Percentiles rank a stretch among this genome's conserved stretches.
Conservation (phyloP, 2,888 invertebrate species). For the Megamerina dolium region DNA sequence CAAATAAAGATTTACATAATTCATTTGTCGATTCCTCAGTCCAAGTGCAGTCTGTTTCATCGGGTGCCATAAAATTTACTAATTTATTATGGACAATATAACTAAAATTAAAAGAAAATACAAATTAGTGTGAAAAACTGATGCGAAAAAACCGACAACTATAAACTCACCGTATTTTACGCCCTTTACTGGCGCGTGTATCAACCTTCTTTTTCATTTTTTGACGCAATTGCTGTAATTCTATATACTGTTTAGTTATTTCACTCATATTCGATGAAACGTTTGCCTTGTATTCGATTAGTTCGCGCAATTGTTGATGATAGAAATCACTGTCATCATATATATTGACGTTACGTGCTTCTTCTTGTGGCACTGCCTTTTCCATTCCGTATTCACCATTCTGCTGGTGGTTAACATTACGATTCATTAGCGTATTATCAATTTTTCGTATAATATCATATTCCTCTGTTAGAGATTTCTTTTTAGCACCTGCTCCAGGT, state of each 20-base stretch:
- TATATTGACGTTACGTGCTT: slow-evolving; percentile 62
- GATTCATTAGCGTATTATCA: slow-evolving; percentile 75
- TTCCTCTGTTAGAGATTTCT: slow-evolving; percentile 52
- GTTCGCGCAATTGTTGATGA: slow-evolving; percentile 82
- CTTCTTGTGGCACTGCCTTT: slow-evolving; percentile 1
- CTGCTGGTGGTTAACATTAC: slow-evolving; percentile 59
- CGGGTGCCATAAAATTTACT: slow-evolving; percentile 87
- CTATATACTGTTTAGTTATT: slow-evolving; percentile 83
- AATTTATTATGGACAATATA: slow-evolving; percentile 80
- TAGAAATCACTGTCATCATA: slow-evolving; percentile 98
- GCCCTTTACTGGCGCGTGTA: slow-evolving; percentile 88
- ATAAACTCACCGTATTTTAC: slow-evolving; percentile 63
- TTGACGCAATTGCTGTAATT: slow-evolving; percentile 82
- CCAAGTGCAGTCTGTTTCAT: slow-evolving; percentile 61
- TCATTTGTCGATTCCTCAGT: slow-evolving; percentile 74
- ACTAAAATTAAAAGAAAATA: slow-evolving; percentile 23
- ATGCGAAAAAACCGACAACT: no score
- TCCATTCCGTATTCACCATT: no score
- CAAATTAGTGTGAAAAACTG: no score
- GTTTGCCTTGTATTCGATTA: slow-evolving; percentile 86
- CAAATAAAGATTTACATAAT: slow-evolving; percentile 76
- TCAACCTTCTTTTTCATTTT: slow-evolving; percentile 92
- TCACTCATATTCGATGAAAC: slow-evolving; percentile 78
- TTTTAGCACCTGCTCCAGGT: slow-evolving; percentile 57
- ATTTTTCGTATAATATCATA: slow-evolving; percentile 62